These are phyloP conservation scores for Ptilorrhoa leucosticta DNA, from an alignment of 2,113 vertebrate species.

Conservation along the genomic window DNA sequence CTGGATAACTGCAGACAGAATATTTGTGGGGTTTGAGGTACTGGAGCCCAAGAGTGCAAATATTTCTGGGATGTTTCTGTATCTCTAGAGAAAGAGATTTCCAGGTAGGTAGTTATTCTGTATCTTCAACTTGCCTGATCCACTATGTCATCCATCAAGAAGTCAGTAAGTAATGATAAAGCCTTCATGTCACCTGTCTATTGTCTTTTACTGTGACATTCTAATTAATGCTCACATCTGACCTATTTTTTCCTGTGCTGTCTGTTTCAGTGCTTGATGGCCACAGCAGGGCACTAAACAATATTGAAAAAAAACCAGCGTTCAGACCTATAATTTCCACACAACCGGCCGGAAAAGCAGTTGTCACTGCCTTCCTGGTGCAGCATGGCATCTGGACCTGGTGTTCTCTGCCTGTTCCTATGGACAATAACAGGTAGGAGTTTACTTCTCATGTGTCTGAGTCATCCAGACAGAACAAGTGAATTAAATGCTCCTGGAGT, in stretches of 20 bases:
- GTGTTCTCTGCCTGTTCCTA: constrained; percentile 34
- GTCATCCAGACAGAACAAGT: background rate
- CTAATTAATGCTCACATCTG: background rate
- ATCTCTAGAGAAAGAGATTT: background rate
- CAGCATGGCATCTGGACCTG: constrained; percentile 40
- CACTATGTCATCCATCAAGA: background rate
- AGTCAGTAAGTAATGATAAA: background rate
- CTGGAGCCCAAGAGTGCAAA: background rate
- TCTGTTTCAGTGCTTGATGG: constrained; percentile 49
- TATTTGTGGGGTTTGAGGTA: background rate
- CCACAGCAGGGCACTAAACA: background rate
- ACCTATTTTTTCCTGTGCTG: background rate
- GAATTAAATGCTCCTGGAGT: background rate
- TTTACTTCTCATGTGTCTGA: background rate
- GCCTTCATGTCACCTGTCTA: background rate
- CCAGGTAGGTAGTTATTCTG: background rate
- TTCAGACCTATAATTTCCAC: background rate
- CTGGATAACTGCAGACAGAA: background rate
- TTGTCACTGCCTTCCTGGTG: background rate
- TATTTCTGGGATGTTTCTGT: background rate
- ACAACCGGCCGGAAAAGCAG: background rate
- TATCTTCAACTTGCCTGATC: background rate
- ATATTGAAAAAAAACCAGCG: background rate
- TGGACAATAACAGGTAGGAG: constrained; percentile 63
- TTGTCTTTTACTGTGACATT: background rate